Conservation (phyloP, 2,113 vertebrate genomes). For the Chrysemys picta region DNA sequence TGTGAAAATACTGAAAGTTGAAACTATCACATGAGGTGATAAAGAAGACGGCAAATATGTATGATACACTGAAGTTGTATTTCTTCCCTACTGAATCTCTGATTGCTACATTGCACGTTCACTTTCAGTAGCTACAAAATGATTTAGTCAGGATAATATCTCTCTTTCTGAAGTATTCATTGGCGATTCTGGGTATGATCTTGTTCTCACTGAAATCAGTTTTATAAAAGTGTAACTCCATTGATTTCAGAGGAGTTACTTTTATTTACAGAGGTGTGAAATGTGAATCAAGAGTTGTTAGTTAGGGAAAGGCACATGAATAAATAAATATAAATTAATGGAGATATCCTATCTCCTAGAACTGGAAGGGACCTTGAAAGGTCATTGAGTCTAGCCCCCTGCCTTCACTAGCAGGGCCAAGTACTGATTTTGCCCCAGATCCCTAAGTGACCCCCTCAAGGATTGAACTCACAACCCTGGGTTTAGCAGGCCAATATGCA, state of each 20-base stretch:
- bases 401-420: too few species aligned
- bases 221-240: not conserved
- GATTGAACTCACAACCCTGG: too few species aligned
- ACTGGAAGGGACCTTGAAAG: too few species aligned
- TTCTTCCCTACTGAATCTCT: not conserved
- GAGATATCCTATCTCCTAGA: too few species aligned
- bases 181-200: slow-evolving; percentile 10
- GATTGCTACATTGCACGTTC: not conserved
- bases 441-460: too few species aligned
- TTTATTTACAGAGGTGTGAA: not conserved
- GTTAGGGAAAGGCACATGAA: not conserved
- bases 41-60: not conserved
- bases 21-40: not conserved
- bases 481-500: too few species aligned
- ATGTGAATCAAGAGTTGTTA: not conserved
- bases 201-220: not conserved
- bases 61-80: not conserved
- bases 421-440: too few species aligned
- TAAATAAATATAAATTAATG: too few species aligned
- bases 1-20: not conserved
- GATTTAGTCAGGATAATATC: not conserved
- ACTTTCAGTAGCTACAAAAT: not conserved
- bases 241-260: slow-evolving; percentile 22
- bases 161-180: not conserved
- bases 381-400: too few species aligned